These are phyloP conservation scores for Brachylomia viminalis DNA, from an alignment of 2,888 invertebrate genomes.

Conservation along the genomic window DNA sequence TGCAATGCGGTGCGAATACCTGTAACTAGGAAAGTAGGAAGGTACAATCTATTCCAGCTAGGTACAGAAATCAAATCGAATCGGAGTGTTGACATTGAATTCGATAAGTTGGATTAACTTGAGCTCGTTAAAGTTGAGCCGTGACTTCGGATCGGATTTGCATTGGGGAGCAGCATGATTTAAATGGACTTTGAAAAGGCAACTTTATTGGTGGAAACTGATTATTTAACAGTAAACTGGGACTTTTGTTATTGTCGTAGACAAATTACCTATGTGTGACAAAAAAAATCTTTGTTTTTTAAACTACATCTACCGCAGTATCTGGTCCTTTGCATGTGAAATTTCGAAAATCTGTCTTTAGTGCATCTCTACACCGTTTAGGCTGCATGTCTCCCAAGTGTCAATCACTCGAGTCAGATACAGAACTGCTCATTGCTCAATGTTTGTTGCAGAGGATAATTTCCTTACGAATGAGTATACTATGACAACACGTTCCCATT, in stretches of 20 bases:
- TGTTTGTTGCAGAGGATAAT: background rate
- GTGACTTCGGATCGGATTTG: conserved; percentile 60
- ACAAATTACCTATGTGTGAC: background rate
- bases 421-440: background rate
- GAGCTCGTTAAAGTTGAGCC: conserved; percentile 68
- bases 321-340: background rate
- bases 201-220: conserved; percentile 13
- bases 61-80: conserved; percentile 58
- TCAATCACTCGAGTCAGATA: background rate
- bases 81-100: conserved; percentile 68
- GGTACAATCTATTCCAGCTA: conserved; percentile 46
- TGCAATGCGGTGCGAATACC: conserved; percentile 68
- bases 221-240: background rate
- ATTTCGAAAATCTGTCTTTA: background rate
- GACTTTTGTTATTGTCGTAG: background rate
- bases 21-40: conserved; percentile 45
- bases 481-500: background rate
- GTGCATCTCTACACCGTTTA: too few relatives aligned
- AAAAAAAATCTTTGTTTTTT: too few relatives aligned
- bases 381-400: too few relatives aligned
- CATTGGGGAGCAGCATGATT: conserved; percentile 41
- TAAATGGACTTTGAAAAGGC: conserved; percentile 20
- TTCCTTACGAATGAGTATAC: background rate
- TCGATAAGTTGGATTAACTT: conserved; percentile 71
- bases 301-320: background rate